Percentiles rank a stretch among this genome's conserved stretches.
Conservation (phyloP, 2,888 invertebrate species). For the Acleris emargana region DNA sequence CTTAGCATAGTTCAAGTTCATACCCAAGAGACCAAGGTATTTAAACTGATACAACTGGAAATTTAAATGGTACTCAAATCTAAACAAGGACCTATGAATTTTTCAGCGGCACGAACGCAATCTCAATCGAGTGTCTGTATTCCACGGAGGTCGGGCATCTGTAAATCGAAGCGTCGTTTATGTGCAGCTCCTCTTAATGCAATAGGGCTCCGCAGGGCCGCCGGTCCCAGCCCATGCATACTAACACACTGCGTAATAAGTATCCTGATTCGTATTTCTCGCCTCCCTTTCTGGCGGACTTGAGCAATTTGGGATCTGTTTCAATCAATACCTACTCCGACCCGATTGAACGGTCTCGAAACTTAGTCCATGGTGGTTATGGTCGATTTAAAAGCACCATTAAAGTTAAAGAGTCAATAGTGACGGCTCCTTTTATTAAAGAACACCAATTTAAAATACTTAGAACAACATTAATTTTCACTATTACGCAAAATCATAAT, state of each 20-base stretch:
- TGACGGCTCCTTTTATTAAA: too few relatives aligned
- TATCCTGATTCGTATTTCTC: conserved; percentile 71
- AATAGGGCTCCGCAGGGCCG: conserved; percentile 57
- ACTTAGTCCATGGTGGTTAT: not conserved
- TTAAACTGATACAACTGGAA: not conserved
- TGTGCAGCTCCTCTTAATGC: conserved; percentile 64
- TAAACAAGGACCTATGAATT: conserved; percentile 11
- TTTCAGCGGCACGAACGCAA: conserved; percentile 34
- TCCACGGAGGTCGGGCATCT: conserved; percentile 45
- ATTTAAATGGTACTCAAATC: conserved; percentile 1
- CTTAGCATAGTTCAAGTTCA: too few relatives aligned
- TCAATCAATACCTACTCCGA: conserved; percentile 8
- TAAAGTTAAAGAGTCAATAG: not conserved
- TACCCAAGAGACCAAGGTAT: too few relatives aligned
- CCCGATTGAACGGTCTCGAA: not conserved
- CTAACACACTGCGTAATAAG: conserved; percentile 77
- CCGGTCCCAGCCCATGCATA: conserved; percentile 80
- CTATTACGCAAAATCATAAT: conserved; percentile 14
- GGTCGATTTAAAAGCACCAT: not conserved
- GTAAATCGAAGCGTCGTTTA: conserved; percentile 71
- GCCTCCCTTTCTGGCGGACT: conserved; percentile 42
- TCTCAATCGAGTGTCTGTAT: conserved; percentile 31
- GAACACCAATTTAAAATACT: not conserved
- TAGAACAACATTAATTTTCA: conserved; percentile 1
- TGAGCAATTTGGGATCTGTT: conserved; percentile 23